Evolutionary conservation across 2,113 vertebrate species (phyloP).

Genomic region (Brachirus orientalis): DNA sequence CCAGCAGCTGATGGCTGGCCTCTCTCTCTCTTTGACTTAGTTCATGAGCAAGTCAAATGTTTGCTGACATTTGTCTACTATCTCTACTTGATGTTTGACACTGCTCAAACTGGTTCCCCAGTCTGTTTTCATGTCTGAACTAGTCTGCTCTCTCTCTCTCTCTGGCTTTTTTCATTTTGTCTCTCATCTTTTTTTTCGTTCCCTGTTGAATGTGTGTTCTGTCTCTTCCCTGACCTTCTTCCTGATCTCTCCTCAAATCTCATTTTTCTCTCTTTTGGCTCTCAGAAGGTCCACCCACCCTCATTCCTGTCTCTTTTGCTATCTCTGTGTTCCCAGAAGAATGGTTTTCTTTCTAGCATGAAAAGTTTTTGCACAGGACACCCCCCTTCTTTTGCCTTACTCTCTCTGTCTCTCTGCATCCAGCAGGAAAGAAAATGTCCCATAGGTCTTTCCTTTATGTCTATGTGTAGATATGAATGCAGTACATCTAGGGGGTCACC

Average conservation of each 20-base stretch:
- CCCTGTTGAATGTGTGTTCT: constrained; percentile 14
- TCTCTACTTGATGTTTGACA: background rate
- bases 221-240: constrained; percentile 24
- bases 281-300: constrained; percentile 67
- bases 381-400: background rate
- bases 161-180: background rate
- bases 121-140: constrained; percentile 71
- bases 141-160: constrained; percentile 46
- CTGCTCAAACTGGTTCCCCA: constrained; percentile 55
- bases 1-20: background rate
- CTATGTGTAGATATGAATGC: constrained; percentile 6
- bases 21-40: too few relatives aligned
- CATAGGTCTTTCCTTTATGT: constrained; percentile 15
- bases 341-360: constrained; percentile 51
- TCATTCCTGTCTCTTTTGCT: constrained; percentile 76
- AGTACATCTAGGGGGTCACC: constrained; percentile 8
- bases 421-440: constrained; percentile 7
- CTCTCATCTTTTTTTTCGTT: background rate
- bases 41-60: background rate
- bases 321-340: constrained; percentile 68
- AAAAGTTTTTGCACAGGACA: constrained; percentile 26
- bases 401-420: constrained; percentile 11
- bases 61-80: constrained; percentile 22
- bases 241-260: constrained; percentile 46
- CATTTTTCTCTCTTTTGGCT: constrained; percentile 64